A percentile compares a stretch with the other conserved stretches of the same genome.
Conservation (phyloP, 1,140 invertebrate species). For the Bombus impatiens region DNA sequence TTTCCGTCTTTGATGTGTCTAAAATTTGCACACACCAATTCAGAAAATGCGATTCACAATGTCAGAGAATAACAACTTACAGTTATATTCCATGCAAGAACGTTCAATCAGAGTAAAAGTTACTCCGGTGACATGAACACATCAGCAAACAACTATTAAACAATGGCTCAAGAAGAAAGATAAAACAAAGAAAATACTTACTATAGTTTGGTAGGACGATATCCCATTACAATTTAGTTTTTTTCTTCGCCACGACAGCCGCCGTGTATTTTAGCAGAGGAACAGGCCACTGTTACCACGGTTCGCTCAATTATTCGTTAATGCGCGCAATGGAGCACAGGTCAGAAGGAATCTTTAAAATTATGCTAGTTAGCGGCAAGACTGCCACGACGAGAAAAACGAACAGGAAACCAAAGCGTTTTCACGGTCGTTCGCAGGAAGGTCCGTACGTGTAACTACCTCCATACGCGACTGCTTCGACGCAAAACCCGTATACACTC, state of each 20-base stretch:
- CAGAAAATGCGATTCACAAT: neutral
- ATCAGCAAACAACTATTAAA: too few species aligned
- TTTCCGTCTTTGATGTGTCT: too few species aligned
- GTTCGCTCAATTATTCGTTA: too few species aligned
- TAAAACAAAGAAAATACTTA: too few species aligned
- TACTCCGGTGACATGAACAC: neutral
- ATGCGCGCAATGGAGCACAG: neutral
- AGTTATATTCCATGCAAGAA: neutral
- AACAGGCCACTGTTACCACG: too few species aligned
- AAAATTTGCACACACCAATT: neutral
- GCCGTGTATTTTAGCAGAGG: too few species aligned
- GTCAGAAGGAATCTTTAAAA: conserved; percentile 41
- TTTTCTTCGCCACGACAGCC: too few species aligned
- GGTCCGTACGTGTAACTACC: neutral
- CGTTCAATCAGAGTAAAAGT: neutral
- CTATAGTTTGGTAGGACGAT: too few species aligned
- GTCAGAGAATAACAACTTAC: neutral
- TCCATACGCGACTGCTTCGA: neutral
- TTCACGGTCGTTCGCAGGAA: neutral
- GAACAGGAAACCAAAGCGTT: neutral
- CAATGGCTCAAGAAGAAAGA: too few species aligned
- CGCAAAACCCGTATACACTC: neutral
- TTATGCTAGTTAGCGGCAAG: conserved; percentile 15
- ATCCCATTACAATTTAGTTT: too few species aligned
- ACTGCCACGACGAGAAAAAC: neutral